Evolutionary conservation across 2,797 vertebrate genomes (phyloP).

Genomic region (Geotrypetes seraphini): DNA sequence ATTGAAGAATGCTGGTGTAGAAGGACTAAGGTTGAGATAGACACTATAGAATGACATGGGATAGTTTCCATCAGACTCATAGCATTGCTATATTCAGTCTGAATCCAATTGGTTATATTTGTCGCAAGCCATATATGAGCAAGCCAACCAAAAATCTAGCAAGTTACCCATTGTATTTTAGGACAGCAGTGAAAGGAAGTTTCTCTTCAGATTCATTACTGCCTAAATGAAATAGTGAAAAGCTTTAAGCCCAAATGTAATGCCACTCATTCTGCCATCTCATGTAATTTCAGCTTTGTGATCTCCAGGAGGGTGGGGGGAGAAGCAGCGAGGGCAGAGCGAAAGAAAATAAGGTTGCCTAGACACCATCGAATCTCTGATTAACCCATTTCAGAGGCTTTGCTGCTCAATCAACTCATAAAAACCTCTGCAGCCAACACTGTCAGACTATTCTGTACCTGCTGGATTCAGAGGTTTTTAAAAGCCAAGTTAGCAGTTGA

Average conservation of each 20-base stretch:
- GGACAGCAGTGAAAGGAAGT: not conserved
- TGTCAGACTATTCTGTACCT: rapidly evolving
- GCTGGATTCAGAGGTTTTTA: not conserved
- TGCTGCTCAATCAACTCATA: not conserved
- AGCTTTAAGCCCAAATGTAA: not conserved
- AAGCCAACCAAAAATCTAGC: rapidly evolving
- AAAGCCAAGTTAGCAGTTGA: not conserved
- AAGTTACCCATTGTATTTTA: rapidly evolving
- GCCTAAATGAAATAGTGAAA: not conserved
- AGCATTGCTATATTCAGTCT: no score
- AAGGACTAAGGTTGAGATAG: no score
- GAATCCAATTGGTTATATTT: no score
- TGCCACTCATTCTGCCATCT: not conserved
- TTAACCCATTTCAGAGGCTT: not conserved
- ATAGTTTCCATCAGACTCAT: no score
- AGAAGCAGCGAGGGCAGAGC: rapidly evolving
- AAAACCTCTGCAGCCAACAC: not conserved
- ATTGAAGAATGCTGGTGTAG: no score
- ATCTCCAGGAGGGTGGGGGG: not conserved
- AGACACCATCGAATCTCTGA: not conserved
- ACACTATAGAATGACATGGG: no score
- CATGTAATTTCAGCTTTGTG: not conserved
- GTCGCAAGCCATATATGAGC: not conserved
- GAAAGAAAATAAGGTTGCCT: rapidly evolving
- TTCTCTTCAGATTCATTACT: not conserved